These are phyloP conservation scores for Rhincodon typus DNA, from an alignment of 2,797 vertebrate species.

Conservation along the genomic window DNA sequence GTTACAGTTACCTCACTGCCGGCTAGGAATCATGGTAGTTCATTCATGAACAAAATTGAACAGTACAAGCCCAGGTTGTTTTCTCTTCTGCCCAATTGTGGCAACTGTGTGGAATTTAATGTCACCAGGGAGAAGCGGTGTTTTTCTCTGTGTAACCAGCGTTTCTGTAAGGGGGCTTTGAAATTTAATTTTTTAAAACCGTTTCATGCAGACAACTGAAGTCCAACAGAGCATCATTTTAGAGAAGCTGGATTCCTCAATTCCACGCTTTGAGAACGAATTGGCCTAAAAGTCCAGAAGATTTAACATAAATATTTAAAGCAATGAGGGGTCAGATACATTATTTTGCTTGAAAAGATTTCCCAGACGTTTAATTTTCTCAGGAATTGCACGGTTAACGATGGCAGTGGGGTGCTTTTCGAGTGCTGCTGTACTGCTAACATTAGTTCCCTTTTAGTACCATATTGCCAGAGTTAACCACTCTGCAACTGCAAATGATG, in stretches of 20 bases:
- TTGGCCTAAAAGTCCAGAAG: not conserved
- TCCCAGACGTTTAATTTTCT: not conserved
- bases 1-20: constrained; percentile 20
- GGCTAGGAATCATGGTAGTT: not conserved
- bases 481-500: not conserved
- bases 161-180: not conserved
- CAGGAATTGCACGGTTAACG: not conserved
- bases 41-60: not conserved
- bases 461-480: not conserved
- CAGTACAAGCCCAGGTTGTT: not conserved
- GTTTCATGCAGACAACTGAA: not conserved
- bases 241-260: too few relatives aligned
- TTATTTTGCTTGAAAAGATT: not conserved
- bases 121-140: not conserved
- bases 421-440: not conserved
- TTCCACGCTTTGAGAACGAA: not conserved
- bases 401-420: too few relatives aligned
- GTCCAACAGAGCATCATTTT: not conserved
- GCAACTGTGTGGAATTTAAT: not conserved
- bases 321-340: not conserved
- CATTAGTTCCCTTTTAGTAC: not conserved
- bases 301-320: not conserved
- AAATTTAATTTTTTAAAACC: not conserved
- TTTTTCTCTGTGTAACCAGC: not conserved
- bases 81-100: not conserved